These are phyloP conservation scores for Ametastegia equiseti DNA, from an alignment of 2,888 invertebrate genomes.

Conservation along the genomic window DNA sequence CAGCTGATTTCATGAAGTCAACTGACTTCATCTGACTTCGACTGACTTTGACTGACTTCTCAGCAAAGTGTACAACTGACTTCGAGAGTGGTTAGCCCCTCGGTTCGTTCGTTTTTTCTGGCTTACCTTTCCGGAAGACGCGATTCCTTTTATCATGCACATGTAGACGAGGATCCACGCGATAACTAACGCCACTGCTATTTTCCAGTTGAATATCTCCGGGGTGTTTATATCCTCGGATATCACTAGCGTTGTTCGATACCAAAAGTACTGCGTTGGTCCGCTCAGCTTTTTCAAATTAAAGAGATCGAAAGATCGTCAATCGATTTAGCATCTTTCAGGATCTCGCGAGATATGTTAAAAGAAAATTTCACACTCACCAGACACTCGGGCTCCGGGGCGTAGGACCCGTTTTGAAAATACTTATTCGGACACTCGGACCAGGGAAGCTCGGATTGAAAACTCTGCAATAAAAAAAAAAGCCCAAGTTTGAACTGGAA, in stretches of 20 bases:
- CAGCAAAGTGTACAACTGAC: no score
- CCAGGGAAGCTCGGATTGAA: slow-evolving; percentile 95
- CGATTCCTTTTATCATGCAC: slow-evolving; percentile 98
- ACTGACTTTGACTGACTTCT: no score
- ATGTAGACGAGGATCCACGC: slow-evolving; percentile 97
- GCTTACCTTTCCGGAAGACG: slow-evolving; percentile 96
- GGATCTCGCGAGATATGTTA: no score
- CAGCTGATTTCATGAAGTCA: no score
- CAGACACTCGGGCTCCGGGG: slow-evolving; percentile 88
- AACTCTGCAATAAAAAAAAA: slow-evolving; percentile 79
- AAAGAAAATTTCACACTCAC: slow-evolving; percentile 81
- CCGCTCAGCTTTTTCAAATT: slow-evolving; percentile 87
- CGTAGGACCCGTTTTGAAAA: slow-evolving; percentile 88
- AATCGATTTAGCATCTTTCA: no score
- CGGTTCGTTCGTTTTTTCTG: background rate
- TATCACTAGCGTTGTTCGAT: slow-evolving; percentile 93
- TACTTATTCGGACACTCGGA: slow-evolving; percentile 92
- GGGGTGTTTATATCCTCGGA: slow-evolving; percentile 93
- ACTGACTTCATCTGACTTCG: no score
- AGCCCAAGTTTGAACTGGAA: no score
- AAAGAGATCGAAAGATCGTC: no score
- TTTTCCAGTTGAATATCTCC: slow-evolving; percentile 93
- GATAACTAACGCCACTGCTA: slow-evolving; percentile 89
- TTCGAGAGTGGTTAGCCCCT: no score
- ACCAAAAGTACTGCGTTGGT: slow-evolving; percentile 97